Evolutionary conservation across 2,888 invertebrate species (phyloP), one percentile per base, ranked within the genome.

Genomic region (Phragmatobia fuliginosa): DNA sequence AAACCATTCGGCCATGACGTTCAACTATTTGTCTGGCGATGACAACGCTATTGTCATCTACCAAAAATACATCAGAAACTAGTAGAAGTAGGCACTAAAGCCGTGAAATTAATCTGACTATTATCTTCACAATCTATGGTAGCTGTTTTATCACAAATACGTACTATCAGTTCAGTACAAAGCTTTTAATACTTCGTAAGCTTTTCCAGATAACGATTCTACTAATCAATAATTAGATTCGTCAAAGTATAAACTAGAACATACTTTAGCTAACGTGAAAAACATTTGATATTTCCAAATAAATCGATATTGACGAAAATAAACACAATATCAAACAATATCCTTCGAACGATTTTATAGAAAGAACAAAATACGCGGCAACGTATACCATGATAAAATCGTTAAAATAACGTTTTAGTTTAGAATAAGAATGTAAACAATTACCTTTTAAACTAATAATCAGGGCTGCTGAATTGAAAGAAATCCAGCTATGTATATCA

Each of bases 391-490:
- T 67, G 16, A 64, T 8, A 56, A 28, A n/a, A 67, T 63, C 14
- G 7, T 18, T 8, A 64, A 67, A 7, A 28, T 16, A 28, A 68
- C 58, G 28, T 64, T 67, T n/a, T n/a, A n/a, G 65, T 32, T 32
- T 31, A 16, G n/a, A 73, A 56, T 64, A 61, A 63, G 68, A 52
- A n/a, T 14, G 32, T 61, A 73, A 75, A 67, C 72, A 65, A 73
- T 78, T 75, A 75, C 79, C 83, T 84, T 82, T 77, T 74, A 72
- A 70, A 70, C 66, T 64, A 65, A 68, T 45, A 36, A 2, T 68
- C 66, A 68, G 25, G 71, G 28, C 45, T 69, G 71, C 72, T 60
- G 70, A 62, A 70, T 68, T 66, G 62, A 62, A 71, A 73, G 68
- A 80, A 74, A 79, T 79, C 79, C 81, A 75, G 77, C 74, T 65